phyloP scores from a whole-genome alignment of 2,113 vertebrate genomes.

The Onychostruthus taczanowskii region DNA sequence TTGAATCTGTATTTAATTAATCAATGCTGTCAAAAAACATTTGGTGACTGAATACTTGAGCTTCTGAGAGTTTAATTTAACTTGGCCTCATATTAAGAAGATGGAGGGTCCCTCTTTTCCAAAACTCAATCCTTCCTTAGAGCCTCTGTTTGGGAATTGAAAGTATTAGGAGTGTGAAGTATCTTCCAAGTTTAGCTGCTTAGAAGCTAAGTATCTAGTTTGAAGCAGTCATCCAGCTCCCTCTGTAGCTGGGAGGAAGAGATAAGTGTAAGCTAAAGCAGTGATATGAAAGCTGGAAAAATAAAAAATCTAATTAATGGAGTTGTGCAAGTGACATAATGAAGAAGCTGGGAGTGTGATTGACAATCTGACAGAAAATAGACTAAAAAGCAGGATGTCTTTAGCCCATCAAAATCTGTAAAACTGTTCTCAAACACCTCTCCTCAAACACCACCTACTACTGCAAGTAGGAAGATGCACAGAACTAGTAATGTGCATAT shows the following conservation, averaged over 20 bases:
- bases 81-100: background rate
- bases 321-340: background rate
- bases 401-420: background rate
- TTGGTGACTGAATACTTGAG: background rate
- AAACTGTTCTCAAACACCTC: background rate
- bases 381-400: background rate
- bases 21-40: background rate
- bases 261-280: slow-evolving; percentile 25
- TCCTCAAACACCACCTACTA: background rate
- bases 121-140: background rate
- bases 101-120: background rate
- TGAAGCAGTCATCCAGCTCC: slow-evolving; percentile 12
- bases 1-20: slow-evolving; percentile 22
- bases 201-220: background rate
- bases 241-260: slow-evolving; percentile 43
- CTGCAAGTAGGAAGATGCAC: background rate
- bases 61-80: background rate
- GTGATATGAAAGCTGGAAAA: background rate
- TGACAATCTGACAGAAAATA: slow-evolving; percentile 3
- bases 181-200: background rate
- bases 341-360: background rate
- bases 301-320: slow-evolving; percentile 21
- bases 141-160: background rate
- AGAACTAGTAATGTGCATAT: background rate
- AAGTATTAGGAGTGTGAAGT: background rate